A percentile compares a stretch with the other conserved stretches of the same genome.
phyloP scores from a whole-genome alignment of 2,797 vertebrate species.

The Notamacropus eugenii region DNA sequence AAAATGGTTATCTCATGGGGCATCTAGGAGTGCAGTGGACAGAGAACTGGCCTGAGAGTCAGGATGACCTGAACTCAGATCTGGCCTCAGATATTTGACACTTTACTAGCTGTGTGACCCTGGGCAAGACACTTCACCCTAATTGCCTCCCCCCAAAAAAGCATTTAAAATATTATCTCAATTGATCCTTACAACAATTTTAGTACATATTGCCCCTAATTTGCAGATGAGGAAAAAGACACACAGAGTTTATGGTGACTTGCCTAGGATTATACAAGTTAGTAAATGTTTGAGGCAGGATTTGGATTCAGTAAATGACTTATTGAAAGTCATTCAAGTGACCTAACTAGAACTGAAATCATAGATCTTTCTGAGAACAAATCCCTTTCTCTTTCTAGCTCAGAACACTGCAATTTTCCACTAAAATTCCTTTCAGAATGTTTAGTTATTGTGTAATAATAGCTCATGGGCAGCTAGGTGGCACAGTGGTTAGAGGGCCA shows the following conservation, averaged over 20 bases:
- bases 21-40: too few relatives aligned
- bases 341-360: background rate
- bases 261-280: background rate
- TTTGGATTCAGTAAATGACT: background rate
- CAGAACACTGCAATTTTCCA: background rate
- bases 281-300: background rate
- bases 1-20: background rate
- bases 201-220: background rate
- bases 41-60: too few relatives aligned
- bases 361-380: background rate
- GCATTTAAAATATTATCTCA: background rate
- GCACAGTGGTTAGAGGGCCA: background rate
- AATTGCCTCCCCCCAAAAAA: too few relatives aligned
- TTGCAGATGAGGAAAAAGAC: background rate
- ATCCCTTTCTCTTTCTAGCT: background rate
- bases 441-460: background rate
- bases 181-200: background rate
- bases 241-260: background rate
- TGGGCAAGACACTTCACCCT: too few relatives aligned
- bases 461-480: background rate
- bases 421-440: background rate
- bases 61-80: too few relatives aligned
- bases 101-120: too few relatives aligned
- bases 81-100: too few relatives aligned
- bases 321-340: background rate